phyloP scores from a whole-genome alignment of 2,888 invertebrate genomes.

The Standfussiana lucernea region DNA sequence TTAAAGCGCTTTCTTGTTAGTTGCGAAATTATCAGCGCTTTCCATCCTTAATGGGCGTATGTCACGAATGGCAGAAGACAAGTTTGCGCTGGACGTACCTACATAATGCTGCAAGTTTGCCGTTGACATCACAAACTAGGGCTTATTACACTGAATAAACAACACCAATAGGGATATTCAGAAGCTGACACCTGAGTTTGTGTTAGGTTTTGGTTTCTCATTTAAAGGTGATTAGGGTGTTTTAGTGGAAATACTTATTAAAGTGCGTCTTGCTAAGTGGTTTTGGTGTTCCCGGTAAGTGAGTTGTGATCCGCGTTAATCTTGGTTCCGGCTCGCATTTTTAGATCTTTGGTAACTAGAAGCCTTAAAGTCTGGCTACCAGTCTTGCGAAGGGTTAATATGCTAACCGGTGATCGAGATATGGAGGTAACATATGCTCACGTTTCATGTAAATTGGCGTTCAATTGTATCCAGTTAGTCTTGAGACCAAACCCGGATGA shows the following conservation, averaged over 20 bases:
- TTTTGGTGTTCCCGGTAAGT: background rate
- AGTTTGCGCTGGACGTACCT: slow-evolving; percentile 63
- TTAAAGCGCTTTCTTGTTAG: slow-evolving; percentile 67
- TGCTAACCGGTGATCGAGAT: background rate
- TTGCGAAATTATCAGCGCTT: slow-evolving; percentile 62
- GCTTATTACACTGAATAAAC: slow-evolving; percentile 64
- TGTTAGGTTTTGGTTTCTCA: slow-evolving; percentile 12
- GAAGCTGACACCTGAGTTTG: slow-evolving; percentile 45
- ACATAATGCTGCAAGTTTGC: slow-evolving; percentile 61
- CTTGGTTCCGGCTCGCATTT: background rate
- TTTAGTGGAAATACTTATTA: background rate
- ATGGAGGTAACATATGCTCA: background rate
- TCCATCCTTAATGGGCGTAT: slow-evolving; percentile 54
- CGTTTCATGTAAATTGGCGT: background rate
- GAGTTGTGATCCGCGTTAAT: too few relatives aligned
- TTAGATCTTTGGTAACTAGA: background rate
- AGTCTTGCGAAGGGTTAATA: background rate
- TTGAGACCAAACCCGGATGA: background rate
- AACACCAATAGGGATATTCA: slow-evolving; percentile 52
- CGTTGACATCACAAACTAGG: slow-evolving; percentile 58
- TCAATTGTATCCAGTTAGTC: background rate
- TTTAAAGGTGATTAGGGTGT: background rate
- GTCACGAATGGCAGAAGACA: slow-evolving; percentile 60
- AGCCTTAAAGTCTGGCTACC: background rate
- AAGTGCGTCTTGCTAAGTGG: too few relatives aligned